Conservation (phyloP, 2,797 vertebrate genomes). For the Gorsachius magnificus region DNA sequence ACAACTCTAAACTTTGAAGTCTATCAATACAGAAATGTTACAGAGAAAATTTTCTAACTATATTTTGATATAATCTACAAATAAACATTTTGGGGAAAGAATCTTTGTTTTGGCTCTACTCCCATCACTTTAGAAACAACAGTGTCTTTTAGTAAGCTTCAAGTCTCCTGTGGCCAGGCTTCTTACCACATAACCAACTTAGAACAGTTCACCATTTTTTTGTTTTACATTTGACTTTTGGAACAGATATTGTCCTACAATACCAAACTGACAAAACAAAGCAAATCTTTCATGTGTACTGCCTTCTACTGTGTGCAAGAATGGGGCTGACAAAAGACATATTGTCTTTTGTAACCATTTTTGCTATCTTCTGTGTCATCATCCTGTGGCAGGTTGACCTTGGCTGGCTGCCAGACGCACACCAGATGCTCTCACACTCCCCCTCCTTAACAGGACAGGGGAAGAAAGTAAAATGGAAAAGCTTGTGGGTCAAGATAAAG, state of each 20-base stretch:
- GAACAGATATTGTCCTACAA: not conserved
- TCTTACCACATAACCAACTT: not conserved
- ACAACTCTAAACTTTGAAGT: not conserved
- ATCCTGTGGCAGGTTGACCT: not conserved
- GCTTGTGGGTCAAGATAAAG: not conserved
- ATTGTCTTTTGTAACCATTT: not conserved
- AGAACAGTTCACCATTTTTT: not conserved
- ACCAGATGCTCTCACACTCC: not conserved
- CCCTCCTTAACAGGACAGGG: not conserved
- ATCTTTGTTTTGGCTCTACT: not conserved
- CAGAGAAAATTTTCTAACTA: not conserved
- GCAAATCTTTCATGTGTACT: not conserved
- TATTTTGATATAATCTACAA: not conserved
- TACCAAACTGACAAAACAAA: not conserved
- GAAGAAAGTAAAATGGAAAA: not conserved
- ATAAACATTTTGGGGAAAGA: not conserved
- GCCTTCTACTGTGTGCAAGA: not conserved
- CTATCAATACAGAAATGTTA: not conserved
- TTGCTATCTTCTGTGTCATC: not conserved
- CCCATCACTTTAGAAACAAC: not conserved
- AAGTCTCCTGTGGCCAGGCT: not conserved
- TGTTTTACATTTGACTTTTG: not conserved
- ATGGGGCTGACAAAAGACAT: not conserved
- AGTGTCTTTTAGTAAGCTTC: not conserved
- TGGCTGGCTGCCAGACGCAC: not conserved